Conservation (phyloP, 2,888 invertebrate species). For the Micropterix aruncella region DNA sequence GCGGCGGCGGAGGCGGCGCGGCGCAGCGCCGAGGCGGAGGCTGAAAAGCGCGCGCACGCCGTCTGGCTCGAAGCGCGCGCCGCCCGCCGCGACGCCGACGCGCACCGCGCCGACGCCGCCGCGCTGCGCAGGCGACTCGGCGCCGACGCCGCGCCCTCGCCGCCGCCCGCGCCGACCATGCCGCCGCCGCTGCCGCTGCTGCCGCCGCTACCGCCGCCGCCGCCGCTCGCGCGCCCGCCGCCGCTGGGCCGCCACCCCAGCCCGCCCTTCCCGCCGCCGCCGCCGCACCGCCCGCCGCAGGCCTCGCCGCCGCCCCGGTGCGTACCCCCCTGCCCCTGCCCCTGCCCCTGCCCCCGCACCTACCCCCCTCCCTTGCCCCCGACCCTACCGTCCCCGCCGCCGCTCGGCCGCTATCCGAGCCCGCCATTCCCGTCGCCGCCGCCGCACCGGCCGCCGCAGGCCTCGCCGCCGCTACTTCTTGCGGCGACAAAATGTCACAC, state of each 20-base stretch:
- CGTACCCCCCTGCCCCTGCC: constrained; percentile 35
- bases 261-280: constrained; percentile 39
- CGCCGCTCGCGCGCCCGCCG: constrained; percentile 33
- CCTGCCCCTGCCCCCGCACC: constrained; percentile 40
- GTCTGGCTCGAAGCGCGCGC: constrained; percentile 76
- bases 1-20: constrained; percentile 65
- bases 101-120: constrained; percentile 35
- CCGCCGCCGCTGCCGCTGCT: constrained; percentile 39
- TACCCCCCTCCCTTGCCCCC: constrained; percentile 42
- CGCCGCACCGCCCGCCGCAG: constrained; percentile 20
- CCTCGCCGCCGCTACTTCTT: constrained; percentile 11
- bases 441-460: constrained; percentile 17
- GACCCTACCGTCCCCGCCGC: constrained; percentile 34
- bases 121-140: constrained; percentile 26
- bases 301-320: constrained; percentile 12
- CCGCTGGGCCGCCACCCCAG: constrained; percentile 51
- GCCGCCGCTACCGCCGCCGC: constrained; percentile 41
- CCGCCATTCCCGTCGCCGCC: constrained; percentile 41
- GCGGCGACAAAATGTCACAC: no score
- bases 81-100: constrained; percentile 70
- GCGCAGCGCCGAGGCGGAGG: constrained; percentile 54
- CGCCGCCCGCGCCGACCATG: constrained; percentile 18
- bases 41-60: constrained; percentile 75
- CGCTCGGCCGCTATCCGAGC: constrained; percentile 50
- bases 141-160: constrained; percentile 16